Percentiles rank a stretch among this genome's conserved stretches.
These are phyloP conservation scores for Trichosurus vulpecula DNA, from an alignment of 2,797 vertebrate genomes.

Conservation along the genomic window DNA sequence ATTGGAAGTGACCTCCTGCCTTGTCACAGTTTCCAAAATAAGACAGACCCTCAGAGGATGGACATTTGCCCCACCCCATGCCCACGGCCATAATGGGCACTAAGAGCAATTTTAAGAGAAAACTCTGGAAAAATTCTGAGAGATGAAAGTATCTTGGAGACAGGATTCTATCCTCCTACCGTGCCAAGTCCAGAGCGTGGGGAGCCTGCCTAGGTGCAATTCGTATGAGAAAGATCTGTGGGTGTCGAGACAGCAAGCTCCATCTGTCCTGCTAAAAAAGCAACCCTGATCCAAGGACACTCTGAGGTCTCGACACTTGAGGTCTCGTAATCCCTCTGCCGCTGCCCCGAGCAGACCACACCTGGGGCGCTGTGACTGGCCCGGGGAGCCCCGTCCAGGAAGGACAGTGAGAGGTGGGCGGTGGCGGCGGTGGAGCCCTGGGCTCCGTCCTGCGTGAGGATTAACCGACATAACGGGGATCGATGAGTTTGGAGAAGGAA, in stretches of 20 bases:
- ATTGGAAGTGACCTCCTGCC: neutral
- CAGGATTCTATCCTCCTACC: neutral
- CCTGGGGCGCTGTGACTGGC: neutral
- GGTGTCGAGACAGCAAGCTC: neutral
- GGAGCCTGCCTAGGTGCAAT: neutral
- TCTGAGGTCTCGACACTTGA: too few species aligned
- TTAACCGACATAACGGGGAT: neutral
- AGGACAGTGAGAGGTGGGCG: too few species aligned
- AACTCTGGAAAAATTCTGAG: neutral
- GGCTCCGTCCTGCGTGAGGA: too few species aligned
- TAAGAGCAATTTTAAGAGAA: neutral
- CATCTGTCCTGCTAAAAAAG: too few species aligned
- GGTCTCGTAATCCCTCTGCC: too few species aligned
- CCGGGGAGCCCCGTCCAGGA: too few species aligned
- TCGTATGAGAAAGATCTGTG: neutral
- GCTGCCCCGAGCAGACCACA: neutral
- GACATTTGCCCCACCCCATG: rapidly evolving
- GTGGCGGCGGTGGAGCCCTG: neutral
- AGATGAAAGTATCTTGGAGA: neutral
- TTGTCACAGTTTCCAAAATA: neutral
- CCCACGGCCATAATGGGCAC: neutral
- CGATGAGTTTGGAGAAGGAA: neutral
- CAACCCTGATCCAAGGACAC: too few species aligned
- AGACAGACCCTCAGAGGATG: neutral
- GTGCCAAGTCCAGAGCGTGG: neutral